Evolutionary conservation across 1,140 invertebrate species (phyloP).

Genomic region (Sitophilus oryzae): DNA sequence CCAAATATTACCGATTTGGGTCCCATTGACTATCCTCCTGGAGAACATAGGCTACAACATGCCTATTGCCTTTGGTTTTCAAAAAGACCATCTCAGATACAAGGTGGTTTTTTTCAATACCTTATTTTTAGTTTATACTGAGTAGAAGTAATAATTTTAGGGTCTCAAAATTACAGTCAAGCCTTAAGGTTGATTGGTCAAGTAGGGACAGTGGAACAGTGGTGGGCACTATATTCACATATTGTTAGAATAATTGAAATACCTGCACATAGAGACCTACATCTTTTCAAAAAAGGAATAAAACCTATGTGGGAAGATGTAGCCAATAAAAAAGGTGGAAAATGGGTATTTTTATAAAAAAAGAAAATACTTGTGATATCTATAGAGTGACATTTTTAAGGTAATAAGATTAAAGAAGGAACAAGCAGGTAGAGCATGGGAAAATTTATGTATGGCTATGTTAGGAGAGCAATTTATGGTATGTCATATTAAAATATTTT

Average conservation of each 20-base stretch:
- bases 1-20: slow-evolving; percentile 40
- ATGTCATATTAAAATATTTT: slow-evolving; percentile 10
- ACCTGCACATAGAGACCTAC: slow-evolving; percentile 87
- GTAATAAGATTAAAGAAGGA: slow-evolving; percentile 86
- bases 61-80: slow-evolving; percentile 89
- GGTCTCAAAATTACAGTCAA: slow-evolving; percentile 46
- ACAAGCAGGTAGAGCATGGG: slow-evolving; percentile 93
- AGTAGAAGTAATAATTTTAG: slow-evolving; percentile 9
- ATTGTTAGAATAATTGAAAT: slow-evolving; percentile 83
- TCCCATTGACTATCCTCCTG: slow-evolving; percentile 61
- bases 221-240: slow-evolving; percentile 93
- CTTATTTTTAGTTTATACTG: not conserved
- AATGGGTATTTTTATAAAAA: slow-evolving; percentile 69
- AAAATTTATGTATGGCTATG: slow-evolving; percentile 97
- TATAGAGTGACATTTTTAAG: slow-evolving; percentile 34
- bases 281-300: slow-evolving; percentile 97
- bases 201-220: slow-evolving; percentile 90
- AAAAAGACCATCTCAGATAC: slow-evolving; percentile 49
- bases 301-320: slow-evolving; percentile 99
- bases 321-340: slow-evolving; percentile 91
- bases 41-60: slow-evolving; percentile 84
- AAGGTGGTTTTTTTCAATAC: slow-evolving; percentile 20
- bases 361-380: not conserved
- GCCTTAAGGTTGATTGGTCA: slow-evolving; percentile 76
- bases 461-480: slow-evolving; percentile 98